A percentile compares a stretch with the other conserved stretches of the same genome.
These are phyloP conservation scores for Drosophila busckii DNA, from an alignment of 1,140 invertebrate species.

Conservation along the genomic window DNA sequence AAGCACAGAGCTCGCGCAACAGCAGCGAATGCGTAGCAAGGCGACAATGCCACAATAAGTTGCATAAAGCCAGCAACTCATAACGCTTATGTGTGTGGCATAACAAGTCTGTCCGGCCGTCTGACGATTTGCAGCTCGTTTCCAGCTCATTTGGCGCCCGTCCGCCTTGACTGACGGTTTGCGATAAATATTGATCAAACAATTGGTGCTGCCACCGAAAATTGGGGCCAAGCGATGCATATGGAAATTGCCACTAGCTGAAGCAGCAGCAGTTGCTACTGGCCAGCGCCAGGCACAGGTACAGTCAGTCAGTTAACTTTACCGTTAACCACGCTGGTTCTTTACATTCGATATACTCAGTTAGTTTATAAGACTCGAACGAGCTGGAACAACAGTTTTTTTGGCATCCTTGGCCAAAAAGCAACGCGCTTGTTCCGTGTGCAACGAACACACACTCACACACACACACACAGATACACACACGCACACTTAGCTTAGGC, in stretches of 20 bases:
- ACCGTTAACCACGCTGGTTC: constrained; percentile 7
- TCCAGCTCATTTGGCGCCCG: constrained; percentile 30
- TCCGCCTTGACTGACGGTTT: constrained; percentile 45
- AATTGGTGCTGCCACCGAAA: constrained; percentile 22
- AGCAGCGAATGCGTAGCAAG: constrained; percentile 4
- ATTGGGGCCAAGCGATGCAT: too few species aligned
- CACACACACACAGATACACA: background rate
- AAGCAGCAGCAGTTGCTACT: constrained; percentile 31
- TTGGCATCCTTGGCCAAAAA: constrained; percentile 70
- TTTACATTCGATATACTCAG: constrained; percentile 32
- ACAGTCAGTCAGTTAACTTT: constrained; percentile 38
- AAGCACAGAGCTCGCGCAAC: constrained; percentile 1
- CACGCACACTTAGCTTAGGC: background rate
- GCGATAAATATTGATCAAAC: constrained; percentile 61
- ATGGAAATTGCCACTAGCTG: too few species aligned
- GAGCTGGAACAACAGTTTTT: constrained; percentile 70
- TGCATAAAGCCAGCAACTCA: constrained; percentile 45
- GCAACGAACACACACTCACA: constrained; percentile 46
- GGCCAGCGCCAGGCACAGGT: constrained; percentile 25
- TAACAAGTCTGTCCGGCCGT: constrained; percentile 36
- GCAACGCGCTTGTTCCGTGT: constrained; percentile 69
- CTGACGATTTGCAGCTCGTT: constrained; percentile 3
- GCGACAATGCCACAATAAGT: constrained; percentile 70
- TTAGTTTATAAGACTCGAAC: constrained; percentile 62
- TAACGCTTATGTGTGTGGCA: constrained; percentile 44